Evolutionary conservation across 2,113 vertebrate species (phyloP).

Genomic region (Pedionomus torquatus): DNA sequence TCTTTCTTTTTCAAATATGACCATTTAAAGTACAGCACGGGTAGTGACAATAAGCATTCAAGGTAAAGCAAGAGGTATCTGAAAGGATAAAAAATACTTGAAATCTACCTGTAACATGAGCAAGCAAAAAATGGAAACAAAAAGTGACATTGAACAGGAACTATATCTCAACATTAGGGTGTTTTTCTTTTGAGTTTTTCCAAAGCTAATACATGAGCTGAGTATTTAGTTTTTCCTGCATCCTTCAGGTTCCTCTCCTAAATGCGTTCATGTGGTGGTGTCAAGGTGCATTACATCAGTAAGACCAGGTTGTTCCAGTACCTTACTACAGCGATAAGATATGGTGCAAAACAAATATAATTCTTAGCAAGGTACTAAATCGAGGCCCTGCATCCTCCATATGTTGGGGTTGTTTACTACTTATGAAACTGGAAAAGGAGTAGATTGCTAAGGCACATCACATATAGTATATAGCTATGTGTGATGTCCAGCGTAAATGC

Average conservation of each 20-base stretch:
- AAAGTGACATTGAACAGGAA: background rate
- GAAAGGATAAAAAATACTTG: background rate
- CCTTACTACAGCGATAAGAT: background rate
- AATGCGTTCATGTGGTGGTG: background rate
- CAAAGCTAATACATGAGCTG: background rate
- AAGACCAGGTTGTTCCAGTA: background rate
- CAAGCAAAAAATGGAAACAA: background rate
- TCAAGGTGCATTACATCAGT: background rate
- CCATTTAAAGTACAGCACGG: background rate
- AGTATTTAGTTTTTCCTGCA: background rate
- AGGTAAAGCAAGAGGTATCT: background rate
- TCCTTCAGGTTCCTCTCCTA: background rate
- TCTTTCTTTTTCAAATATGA: background rate
- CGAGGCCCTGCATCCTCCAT: background rate
- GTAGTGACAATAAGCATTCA: background rate
- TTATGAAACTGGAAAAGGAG: background rate
- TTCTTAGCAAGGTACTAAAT: background rate
- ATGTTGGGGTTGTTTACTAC: background rate
- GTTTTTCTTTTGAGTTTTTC: background rate
- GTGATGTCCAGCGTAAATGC: background rate
- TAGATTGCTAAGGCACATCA: background rate
- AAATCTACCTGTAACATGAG: background rate
- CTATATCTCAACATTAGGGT: background rate
- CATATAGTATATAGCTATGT: background rate
- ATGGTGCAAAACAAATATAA: background rate